Evolutionary conservation across 2,888 invertebrate genomes (phyloP), one percentile per base, ranked within the genome.

Genomic region (Molanna angustata): DNA sequence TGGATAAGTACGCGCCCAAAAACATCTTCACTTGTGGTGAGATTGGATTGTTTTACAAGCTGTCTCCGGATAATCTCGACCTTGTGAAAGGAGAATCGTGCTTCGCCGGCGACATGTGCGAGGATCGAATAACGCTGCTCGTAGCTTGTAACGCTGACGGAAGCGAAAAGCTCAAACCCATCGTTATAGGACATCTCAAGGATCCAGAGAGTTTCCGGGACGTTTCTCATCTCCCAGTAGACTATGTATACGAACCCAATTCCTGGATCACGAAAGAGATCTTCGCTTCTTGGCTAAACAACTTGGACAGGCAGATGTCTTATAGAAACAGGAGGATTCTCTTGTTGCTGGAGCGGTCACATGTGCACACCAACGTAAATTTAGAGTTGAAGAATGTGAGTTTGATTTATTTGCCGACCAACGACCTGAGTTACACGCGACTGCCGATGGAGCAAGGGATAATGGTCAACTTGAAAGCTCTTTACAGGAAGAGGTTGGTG

Each of bases 1-100:
- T 49, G 14, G 40, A 40, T 32, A 41, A 40, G 14, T 49, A 49
- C 21, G 17, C 18, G 4, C 17, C 31, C 27, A 27, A 22, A 18
- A 49, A 49, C 32, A 49, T 49, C 9, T 49, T 49, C 49, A 49
- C 49, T 11, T 49, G 49, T n/a, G 49, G 49, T 1, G 49, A 49
- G 14, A 4, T 49, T 7, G 49, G 49, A 32, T 14, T 49, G 14
- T 41, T 49, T 9, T 49, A 13, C 16, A 49, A 49, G 27, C 16
- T 41, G 17, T 13, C 17, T 7, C 49, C 49, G 16, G 49, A 49
- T 22, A 41, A 27, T 19, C 13, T 41, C 6, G 40, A 32, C 3
- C 27, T 19, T 22, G 3, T 41, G 2, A 49, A 31, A 13, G 41
- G 22, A 11, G 41, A 40, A 27, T 31, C 17, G 17, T 49, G 49